Evolutionary conservation across 2,888 invertebrate species (phyloP).

Genomic region (Hanleya hanleyi): DNA sequence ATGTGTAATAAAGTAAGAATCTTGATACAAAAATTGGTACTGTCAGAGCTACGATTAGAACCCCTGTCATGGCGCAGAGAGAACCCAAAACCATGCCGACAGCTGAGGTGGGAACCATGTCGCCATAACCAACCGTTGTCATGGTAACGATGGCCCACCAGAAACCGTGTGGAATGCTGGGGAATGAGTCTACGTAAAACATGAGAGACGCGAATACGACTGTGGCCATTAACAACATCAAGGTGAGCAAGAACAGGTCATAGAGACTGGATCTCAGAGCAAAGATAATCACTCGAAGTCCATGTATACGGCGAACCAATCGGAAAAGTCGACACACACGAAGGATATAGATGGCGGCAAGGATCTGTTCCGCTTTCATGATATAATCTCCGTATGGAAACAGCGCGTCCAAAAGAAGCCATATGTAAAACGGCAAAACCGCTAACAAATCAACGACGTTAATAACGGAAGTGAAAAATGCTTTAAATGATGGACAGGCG

Average conservation of each 20-base stretch:
- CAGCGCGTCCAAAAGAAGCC: slow-evolving; percentile 40
- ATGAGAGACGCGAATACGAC: not conserved
- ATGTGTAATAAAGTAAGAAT: slow-evolving; percentile 33
- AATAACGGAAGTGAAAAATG: slow-evolving; percentile 44
- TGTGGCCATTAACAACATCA: not conserved
- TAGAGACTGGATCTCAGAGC: slow-evolving; percentile 33
- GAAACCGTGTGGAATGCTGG: slow-evolving; percentile 30
- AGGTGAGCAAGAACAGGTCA: not conserved
- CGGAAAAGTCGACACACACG: slow-evolving; percentile 58
- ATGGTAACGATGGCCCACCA: slow-evolving; percentile 40
- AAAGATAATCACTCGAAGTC: slow-evolving; percentile 53
- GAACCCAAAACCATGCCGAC: slow-evolving; percentile 27
- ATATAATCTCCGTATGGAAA: slow-evolving; percentile 46
- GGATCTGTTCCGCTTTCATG: slow-evolving; percentile 43
- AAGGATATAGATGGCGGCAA: slow-evolving; percentile 53
- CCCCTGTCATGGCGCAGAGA: slow-evolving; percentile 29
- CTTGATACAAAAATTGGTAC: slow-evolving; percentile 39
- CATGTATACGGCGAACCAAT: slow-evolving; percentile 52
- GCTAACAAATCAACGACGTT: slow-evolving; percentile 55
- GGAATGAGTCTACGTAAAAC: not conserved
- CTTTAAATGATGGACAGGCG: slow-evolving; percentile 42
- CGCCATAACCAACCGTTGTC: slow-evolving; percentile 41
- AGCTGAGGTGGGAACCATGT: slow-evolving; percentile 25
- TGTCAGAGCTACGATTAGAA: slow-evolving; percentile 30
- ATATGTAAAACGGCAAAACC: slow-evolving; percentile 48